These are phyloP conservation scores for Pseudeuparius sepicola DNA, from an alignment of 2,888 invertebrate species.

Conservation along the genomic window DNA sequence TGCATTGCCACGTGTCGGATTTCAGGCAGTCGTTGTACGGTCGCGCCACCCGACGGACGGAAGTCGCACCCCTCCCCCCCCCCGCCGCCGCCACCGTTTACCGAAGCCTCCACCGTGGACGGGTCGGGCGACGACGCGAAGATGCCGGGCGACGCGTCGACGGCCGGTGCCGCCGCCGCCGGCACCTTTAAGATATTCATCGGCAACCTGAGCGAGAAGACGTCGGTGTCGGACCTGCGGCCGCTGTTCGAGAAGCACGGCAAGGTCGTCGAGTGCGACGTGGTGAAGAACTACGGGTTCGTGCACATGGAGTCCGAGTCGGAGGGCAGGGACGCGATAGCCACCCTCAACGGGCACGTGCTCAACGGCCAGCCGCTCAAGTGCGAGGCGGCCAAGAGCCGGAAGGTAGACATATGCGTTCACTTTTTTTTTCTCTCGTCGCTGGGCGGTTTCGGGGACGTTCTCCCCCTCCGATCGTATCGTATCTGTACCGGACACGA, in stretches of 20 bases:
- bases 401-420: too few species aligned
- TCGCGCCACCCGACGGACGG: too few species aligned
- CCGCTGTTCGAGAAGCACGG: slow-evolving; percentile 96
- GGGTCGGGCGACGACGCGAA: slow-evolving; percentile 26
- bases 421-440: too few species aligned
- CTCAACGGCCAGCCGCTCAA: slow-evolving; percentile 83
- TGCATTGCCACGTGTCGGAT: too few species aligned
- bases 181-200: slow-evolving; percentile 96
- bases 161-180: slow-evolving; percentile 76
- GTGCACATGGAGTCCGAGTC: slow-evolving; percentile 95
- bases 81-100: too few species aligned
- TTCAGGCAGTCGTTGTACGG: too few species aligned
- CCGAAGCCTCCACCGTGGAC: too few species aligned
- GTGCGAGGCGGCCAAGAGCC: slow-evolving; percentile 84
- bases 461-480: too few species aligned
- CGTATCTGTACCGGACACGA: too few species aligned
- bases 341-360: slow-evolving; percentile 76
- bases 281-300: slow-evolving; percentile 97
- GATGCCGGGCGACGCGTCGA: slow-evolving; percentile 76
- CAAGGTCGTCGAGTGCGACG: slow-evolving; percentile 95
- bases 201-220: slow-evolving; percentile 92
- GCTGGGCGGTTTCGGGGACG: too few species aligned
- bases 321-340: slow-evolving; percentile 85
- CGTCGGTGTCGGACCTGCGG: slow-evolving; percentile 77
- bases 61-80: too few species aligned